Evolutionary conservation across 2,888 invertebrate genomes (phyloP).

Genomic region (Leptinotarsa haldemani): DNA sequence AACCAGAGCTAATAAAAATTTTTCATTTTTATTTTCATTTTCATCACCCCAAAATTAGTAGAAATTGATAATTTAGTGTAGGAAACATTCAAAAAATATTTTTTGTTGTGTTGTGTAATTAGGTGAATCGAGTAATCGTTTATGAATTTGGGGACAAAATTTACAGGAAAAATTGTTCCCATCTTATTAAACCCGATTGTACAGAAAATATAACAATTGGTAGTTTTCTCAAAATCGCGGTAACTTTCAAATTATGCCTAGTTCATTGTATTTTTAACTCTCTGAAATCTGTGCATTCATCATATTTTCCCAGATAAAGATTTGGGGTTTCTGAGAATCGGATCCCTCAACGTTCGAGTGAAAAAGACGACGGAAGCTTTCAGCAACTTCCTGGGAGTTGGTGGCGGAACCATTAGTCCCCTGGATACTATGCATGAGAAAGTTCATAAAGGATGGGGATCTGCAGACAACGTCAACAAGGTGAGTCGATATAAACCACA

Average conservation of each 20-base stretch:
- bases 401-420: slow-evolving; percentile 65
- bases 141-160: too few species aligned
- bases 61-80: too few species aligned
- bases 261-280: slow-evolving; percentile 10
- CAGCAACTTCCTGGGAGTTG: slow-evolving; percentile 89
- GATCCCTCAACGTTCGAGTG: slow-evolving; percentile 90
- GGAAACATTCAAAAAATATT: too few species aligned
- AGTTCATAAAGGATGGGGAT: slow-evolving; percentile 89
- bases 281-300: neutral
- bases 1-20: too few species aligned
- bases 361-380: slow-evolving; percentile 94
- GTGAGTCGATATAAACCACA: slow-evolving; percentile 56
- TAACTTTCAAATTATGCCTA: neutral
- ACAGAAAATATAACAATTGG: too few species aligned
- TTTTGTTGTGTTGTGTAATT: too few species aligned
- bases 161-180: too few species aligned
- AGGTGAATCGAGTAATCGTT: too few species aligned
- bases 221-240: too few species aligned
- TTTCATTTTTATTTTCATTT: too few species aligned
- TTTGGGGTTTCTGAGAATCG: slow-evolving; percentile 89
- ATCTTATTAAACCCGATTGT: too few species aligned
- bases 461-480: slow-evolving; percentile 87
- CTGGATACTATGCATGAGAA: slow-evolving; percentile 70
- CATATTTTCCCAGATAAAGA: slow-evolving; percentile 77
- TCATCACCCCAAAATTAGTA: too few species aligned